phyloP scores from a whole-genome alignment of 2,113 vertebrate genomes.

The Sakesphorus luctuosus region DNA sequence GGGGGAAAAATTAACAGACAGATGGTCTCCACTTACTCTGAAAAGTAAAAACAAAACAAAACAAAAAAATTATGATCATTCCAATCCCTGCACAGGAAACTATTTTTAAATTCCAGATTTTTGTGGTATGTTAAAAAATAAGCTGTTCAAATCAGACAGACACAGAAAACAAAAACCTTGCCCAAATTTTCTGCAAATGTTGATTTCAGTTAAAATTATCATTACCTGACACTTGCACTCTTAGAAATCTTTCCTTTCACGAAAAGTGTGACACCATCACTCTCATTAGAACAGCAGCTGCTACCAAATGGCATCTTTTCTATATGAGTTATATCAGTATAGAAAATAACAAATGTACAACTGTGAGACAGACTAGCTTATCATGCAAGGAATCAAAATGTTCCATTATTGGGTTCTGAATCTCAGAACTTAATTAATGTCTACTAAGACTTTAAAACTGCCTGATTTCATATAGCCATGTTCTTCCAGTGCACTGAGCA shows the following conservation, averaged over 20 bases:
- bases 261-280: rapidly evolving
- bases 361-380: neutral
- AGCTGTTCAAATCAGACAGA: neutral
- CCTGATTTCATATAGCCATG: neutral
- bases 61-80: neutral
- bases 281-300: neutral
- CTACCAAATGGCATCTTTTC: neutral
- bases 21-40: neutral
- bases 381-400: neutral
- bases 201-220: neutral
- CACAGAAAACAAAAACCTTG: neutral
- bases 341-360: neutral
- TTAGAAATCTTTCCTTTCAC: neutral
- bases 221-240: neutral
- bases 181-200: neutral
- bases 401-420: neutral
- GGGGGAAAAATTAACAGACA: constrained; percentile 16
- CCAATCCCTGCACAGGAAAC: neutral
- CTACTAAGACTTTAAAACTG: neutral
- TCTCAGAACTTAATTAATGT: neutral
- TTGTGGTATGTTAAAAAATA: neutral
- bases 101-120: constrained; percentile 45
- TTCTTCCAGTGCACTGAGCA: neutral
- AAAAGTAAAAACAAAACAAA: neutral
- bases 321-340: neutral